Conservation (phyloP, 2,113 vertebrate species). For the Macaca mulatta region DNA sequence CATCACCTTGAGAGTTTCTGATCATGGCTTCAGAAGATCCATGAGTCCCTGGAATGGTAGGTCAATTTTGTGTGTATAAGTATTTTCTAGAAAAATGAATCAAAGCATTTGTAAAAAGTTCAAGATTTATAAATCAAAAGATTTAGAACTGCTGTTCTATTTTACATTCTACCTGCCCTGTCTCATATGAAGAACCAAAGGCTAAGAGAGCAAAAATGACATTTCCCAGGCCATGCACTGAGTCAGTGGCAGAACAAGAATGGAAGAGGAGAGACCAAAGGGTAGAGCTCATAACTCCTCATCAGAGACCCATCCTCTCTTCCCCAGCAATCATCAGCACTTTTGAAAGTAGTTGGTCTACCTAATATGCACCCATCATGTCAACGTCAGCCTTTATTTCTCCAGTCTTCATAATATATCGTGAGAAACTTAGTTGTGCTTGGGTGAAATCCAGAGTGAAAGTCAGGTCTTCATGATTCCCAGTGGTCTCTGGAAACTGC, state of each 20-base stretch:
- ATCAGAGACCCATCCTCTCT: neutral
- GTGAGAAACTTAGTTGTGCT: neutral
- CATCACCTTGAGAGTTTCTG: neutral
- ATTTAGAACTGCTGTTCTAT: neutral
- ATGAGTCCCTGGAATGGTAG: neutral
- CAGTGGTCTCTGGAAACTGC: neutral
- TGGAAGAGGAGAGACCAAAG: neutral
- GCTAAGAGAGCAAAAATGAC: neutral
- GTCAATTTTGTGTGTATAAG: neutral
- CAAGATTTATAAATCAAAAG: neutral
- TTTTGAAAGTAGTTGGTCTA: neutral
- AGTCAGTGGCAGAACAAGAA: neutral
- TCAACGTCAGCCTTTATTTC: neutral
- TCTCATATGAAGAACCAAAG: neutral
- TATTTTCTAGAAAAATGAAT: neutral
- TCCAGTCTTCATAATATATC: neutral
- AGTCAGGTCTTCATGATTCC: neutral
- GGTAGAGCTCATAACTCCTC: neutral
- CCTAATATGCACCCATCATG: neutral
- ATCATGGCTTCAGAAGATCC: neutral
- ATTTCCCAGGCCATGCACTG: neutral
- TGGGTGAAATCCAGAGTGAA: neutral
- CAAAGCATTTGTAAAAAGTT: neutral
- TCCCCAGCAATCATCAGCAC: neutral
- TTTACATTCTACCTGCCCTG: neutral